Percentiles rank a stretch among this genome's conserved stretches.
phyloP scores from a whole-genome alignment of 2,888 invertebrate genomes.

The Podabrus alpinus region DNA sequence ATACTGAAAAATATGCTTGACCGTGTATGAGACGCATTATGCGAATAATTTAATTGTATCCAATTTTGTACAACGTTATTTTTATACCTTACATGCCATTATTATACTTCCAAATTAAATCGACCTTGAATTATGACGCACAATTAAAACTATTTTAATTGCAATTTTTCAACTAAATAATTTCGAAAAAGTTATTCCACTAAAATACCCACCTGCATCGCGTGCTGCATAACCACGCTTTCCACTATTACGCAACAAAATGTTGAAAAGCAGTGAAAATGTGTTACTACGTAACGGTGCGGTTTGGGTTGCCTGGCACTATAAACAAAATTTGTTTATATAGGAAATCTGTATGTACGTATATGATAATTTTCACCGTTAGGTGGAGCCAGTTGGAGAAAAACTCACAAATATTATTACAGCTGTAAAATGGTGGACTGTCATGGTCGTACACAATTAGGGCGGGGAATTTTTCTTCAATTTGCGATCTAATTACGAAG shows the following conservation, averaged over 20 bases:
- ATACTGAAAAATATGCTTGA: not conserved
- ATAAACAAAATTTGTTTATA: not conserved
- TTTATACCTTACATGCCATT: not conserved
- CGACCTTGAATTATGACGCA: not conserved
- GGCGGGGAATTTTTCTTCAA: slow-evolving; percentile 51
- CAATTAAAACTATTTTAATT: not conserved
- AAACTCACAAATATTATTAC: slow-evolving; percentile 28
- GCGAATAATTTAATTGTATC: not conserved
- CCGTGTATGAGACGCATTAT: not conserved
- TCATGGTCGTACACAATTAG: slow-evolving; percentile 55
- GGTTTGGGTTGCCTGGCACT: not conserved
- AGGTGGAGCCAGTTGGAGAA: slow-evolving; percentile 25
- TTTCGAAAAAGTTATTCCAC: not conserved
- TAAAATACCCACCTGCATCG: not conserved
- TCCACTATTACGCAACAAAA: not conserved
- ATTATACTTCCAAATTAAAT: not conserved
- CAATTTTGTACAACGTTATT: not conserved
- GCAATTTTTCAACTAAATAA: not conserved
- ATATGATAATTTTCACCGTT: not conserved
- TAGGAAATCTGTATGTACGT: not conserved
- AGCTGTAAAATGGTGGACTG: slow-evolving; percentile 55
- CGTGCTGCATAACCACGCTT: not conserved
- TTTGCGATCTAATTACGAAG: slow-evolving; percentile 42
- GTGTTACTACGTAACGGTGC: not conserved
- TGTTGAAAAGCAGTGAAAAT: not conserved